A percentile compares a stretch with the other conserved stretches of the same genome.
These are phyloP conservation scores for Polypedilum pembai DNA, from an alignment of 1,140 invertebrate genomes.

Conservation along the genomic window DNA sequence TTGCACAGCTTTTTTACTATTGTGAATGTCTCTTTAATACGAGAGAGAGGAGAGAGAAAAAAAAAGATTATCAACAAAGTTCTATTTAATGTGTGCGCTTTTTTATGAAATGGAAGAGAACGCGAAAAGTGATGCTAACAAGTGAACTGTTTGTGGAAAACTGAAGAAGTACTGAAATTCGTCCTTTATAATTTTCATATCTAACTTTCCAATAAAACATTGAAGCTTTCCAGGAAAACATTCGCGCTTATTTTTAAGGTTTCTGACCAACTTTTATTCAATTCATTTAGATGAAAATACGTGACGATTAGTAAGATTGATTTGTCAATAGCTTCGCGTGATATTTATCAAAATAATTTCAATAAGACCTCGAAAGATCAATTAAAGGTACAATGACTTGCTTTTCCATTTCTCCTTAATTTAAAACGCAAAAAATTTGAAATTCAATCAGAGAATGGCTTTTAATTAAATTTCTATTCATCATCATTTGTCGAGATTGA, in stretches of 20 bases:
- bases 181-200: not conserved
- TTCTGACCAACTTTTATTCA: no score
- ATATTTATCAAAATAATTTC: no score
- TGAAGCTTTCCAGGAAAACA: not conserved
- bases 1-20: conserved; percentile 7
- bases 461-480: no score
- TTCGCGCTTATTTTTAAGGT: not conserved
- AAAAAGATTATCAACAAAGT: not conserved
- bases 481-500: no score
- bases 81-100: not conserved
- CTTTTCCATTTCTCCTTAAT: no score
- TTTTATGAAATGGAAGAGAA: not conserved
- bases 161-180: not conserved
- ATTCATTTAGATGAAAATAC: no score
- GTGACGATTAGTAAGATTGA: no score
- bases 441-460: no score
- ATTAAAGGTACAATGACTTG: no score
- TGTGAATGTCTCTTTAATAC: not conserved
- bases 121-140: not conserved
- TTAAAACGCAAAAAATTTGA: no score
- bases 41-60: not conserved
- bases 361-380: no score
- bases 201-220: not conserved
- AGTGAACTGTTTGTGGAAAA: not conserved
- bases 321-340: no score